Conservation (phyloP, 2,797 vertebrate species). For the Halcyon leucocephala region DNA sequence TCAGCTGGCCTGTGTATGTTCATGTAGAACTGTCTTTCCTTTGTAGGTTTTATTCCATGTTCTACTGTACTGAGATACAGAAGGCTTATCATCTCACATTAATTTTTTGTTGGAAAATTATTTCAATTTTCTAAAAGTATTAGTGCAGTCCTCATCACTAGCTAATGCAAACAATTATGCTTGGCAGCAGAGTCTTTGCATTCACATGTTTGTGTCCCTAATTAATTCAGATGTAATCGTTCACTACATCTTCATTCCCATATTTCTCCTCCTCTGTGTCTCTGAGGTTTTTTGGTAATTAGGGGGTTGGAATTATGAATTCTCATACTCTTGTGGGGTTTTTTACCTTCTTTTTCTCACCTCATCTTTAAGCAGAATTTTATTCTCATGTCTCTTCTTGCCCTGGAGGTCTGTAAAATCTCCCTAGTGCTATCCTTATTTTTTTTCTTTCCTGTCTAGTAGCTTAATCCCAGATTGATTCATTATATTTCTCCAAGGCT, state of each 20-base stretch:
- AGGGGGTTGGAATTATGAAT: slow-evolving; percentile 10
- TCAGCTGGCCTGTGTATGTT: neutral
- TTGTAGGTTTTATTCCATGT: neutral
- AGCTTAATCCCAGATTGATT: slow-evolving; percentile 68
- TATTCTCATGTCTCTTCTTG: slow-evolving; percentile 52
- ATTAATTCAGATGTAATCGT: slow-evolving; percentile 53
- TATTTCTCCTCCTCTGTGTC: slow-evolving; percentile 1
- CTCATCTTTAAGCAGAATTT: slow-evolving; percentile 53
- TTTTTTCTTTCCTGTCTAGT: slow-evolving; percentile 17
- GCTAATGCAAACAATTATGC: neutral
- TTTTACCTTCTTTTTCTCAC: slow-evolving; percentile 26
- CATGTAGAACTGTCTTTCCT: neutral
- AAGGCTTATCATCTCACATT: neutral
- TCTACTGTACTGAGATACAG: neutral
- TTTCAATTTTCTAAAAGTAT: neutral
- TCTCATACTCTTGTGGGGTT: neutral
- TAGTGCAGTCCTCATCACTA: neutral
- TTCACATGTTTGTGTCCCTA: slow-evolving; percentile 19
- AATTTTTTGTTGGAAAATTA: neutral
- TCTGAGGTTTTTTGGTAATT: slow-evolving; percentile 49
- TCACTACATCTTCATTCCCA: slow-evolving; percentile 53
- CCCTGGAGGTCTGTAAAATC: slow-evolving; percentile 30
- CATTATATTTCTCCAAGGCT: slow-evolving; percentile 52
- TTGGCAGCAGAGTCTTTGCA: neutral
- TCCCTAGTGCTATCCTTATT: slow-evolving; percentile 33